A percentile compares a stretch with the other conserved stretches of the same genome.
Evolutionary conservation across 1,140 invertebrate species (phyloP).

Genomic region (Anastrepha ludens): DNA sequence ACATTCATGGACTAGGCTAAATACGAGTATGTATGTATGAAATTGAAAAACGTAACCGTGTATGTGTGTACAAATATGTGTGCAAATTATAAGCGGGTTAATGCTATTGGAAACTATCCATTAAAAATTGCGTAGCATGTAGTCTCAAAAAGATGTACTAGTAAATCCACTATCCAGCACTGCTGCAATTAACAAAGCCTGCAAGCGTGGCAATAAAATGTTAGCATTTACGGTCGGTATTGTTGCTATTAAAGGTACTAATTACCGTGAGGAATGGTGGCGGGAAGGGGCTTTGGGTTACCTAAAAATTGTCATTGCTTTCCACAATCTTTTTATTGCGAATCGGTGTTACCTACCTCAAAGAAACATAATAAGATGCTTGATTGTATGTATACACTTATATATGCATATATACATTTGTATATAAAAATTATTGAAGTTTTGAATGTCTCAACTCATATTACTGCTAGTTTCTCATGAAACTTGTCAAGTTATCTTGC

Average conservation of each 20-base stretch:
- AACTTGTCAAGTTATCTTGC: too few relatives aligned
- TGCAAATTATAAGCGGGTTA: slow-evolving; percentile 43
- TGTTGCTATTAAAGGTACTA: neutral
- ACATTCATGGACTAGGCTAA: neutral
- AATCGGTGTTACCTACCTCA: neutral
- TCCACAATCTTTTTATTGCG: neutral
- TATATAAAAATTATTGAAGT: too few relatives aligned
- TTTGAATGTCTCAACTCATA: too few relatives aligned
- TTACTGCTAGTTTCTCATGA: too few relatives aligned
- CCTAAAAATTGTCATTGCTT: neutral
- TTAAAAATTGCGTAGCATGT: neutral
- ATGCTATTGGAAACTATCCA: slow-evolving; percentile 40
- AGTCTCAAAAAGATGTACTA: neutral
- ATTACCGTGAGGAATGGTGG: too few relatives aligned
- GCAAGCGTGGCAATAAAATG: neutral
- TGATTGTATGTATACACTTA: neutral
- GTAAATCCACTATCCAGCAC: neutral
- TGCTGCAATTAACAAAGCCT: slow-evolving; percentile 28
- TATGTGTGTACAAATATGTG: neutral
- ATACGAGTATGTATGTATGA: neutral
- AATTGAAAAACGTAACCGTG: neutral
- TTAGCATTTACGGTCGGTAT: neutral
- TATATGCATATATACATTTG: too few relatives aligned
- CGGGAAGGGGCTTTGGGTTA: neutral
- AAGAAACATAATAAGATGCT: neutral